phyloP scores from a whole-genome alignment of 2,113 vertebrate genomes.

The Microcebus murinus region DNA sequence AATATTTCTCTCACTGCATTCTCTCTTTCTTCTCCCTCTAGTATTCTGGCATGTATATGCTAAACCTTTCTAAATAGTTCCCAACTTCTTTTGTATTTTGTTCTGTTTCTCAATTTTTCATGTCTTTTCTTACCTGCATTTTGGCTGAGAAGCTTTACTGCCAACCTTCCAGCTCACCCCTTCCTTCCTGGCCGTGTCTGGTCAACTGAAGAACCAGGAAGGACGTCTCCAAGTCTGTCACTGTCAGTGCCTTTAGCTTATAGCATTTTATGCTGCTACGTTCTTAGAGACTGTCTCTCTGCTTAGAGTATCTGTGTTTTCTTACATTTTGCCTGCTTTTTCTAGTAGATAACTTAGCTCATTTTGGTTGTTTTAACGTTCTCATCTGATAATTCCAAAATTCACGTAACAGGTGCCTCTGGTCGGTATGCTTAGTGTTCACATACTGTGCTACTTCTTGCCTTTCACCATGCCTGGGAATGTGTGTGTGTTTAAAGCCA shows the following conservation, averaged over 20 bases:
- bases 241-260: background rate
- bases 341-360: too few species aligned
- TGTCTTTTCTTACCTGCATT: background rate
- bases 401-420: accelerated
- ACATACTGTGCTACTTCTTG: too few species aligned
- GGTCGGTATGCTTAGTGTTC: background rate
- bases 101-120: background rate
- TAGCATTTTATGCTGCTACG: background rate
- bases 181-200: background rate
- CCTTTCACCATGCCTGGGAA: background rate
- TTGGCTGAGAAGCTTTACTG: background rate
- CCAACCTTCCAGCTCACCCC: background rate
- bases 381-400: background rate
- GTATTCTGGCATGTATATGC: background rate
- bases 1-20: background rate
- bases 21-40: background rate
- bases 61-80: background rate
- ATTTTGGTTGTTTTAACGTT: background rate
- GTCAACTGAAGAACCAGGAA: too few species aligned
- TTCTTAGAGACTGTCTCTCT: too few species aligned
- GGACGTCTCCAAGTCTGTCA: too few species aligned
- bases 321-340: background rate
- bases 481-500: background rate
- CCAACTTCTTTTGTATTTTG: background rate
- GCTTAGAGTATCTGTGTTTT: background rate